Conservation (phyloP, 2,797 vertebrate species). For the Chlorospingus semifuscus region DNA sequence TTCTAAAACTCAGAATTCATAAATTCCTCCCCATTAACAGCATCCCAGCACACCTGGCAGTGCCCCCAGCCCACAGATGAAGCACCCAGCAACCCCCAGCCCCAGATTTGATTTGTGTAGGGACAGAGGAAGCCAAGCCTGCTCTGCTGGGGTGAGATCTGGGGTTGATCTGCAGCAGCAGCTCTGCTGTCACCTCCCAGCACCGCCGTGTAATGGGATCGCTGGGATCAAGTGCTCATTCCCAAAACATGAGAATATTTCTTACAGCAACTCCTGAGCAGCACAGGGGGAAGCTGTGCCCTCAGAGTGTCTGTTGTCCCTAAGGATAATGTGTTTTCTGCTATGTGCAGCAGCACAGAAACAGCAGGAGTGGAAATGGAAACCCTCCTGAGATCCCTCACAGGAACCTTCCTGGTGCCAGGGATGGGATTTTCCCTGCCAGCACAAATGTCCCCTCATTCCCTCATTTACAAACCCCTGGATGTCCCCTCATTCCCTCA, state of each 20-base stretch:
- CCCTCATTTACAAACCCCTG: background rate
- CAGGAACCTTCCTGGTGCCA: background rate
- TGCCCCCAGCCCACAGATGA: fast-evolving
- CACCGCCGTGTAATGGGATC: background rate
- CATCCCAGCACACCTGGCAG: background rate
- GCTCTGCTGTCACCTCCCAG: background rate
- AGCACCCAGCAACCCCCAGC: background rate
- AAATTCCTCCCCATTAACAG: fast-evolving
- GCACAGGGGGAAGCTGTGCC: background rate
- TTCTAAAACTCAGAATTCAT: background rate
- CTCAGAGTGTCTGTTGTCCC: background rate
- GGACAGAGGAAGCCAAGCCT: background rate
- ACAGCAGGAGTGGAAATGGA: too few species aligned
- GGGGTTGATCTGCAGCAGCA: background rate
- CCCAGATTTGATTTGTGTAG: fast-evolving
- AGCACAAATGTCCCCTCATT: background rate
- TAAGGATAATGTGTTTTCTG: fast-evolving
- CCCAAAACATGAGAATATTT: constrained; percentile 2
- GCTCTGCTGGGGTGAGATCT: background rate
- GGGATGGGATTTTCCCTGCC: background rate
- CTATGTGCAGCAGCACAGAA: fast-evolving
- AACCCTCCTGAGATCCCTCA: background rate
- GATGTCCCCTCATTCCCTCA: too few species aligned
- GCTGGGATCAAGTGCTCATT: background rate
- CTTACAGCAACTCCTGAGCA: background rate